These are phyloP conservation scores for Cephalopholis sonnerati DNA, from an alignment of 2,113 vertebrate genomes.

Conservation along the genomic window DNA sequence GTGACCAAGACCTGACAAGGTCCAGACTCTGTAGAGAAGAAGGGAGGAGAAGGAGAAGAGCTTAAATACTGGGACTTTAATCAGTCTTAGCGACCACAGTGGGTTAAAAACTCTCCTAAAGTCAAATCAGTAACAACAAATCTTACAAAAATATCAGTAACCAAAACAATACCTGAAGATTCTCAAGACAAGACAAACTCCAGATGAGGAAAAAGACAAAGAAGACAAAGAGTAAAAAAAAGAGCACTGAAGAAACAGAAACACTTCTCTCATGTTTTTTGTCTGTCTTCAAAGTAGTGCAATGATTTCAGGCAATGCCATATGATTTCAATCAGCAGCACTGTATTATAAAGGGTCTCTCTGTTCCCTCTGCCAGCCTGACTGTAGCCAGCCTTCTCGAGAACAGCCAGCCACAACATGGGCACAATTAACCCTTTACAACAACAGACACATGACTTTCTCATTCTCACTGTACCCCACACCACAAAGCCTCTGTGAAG, in stretches of 20 bases:
- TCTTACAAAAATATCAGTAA: background rate
- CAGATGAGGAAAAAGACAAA: background rate
- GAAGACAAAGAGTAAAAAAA: background rate
- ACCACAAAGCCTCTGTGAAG: background rate
- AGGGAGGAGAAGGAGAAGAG: slow-evolving; percentile 10
- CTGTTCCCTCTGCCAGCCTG: slow-evolving; percentile 77
- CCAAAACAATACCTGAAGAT: background rate
- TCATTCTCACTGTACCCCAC: slow-evolving; percentile 1
- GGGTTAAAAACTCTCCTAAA: background rate
- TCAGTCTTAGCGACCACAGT: background rate
- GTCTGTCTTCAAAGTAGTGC: slow-evolving; percentile 60
- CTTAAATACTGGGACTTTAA: slow-evolving; percentile 18
- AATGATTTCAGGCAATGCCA: slow-evolving; percentile 75
- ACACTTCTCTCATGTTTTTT: slow-evolving; percentile 46
- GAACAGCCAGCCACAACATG: slow-evolving; percentile 67
- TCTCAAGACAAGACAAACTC: background rate
- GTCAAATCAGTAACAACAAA: slow-evolving; percentile 1
- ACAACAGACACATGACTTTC: slow-evolving; percentile 36
- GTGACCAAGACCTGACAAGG: slow-evolving; percentile 2
- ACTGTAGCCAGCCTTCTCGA: slow-evolving; percentile 61
- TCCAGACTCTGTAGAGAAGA: slow-evolving; percentile 46
- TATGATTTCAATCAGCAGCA: slow-evolving; percentile 82
- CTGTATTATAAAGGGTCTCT: slow-evolving; percentile 76
- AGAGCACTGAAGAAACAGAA: slow-evolving; percentile 2
- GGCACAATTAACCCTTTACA: slow-evolving; percentile 76